phyloP scores from a whole-genome alignment of 2,888 invertebrate genomes.

The Calliscelio sp. region DNA sequence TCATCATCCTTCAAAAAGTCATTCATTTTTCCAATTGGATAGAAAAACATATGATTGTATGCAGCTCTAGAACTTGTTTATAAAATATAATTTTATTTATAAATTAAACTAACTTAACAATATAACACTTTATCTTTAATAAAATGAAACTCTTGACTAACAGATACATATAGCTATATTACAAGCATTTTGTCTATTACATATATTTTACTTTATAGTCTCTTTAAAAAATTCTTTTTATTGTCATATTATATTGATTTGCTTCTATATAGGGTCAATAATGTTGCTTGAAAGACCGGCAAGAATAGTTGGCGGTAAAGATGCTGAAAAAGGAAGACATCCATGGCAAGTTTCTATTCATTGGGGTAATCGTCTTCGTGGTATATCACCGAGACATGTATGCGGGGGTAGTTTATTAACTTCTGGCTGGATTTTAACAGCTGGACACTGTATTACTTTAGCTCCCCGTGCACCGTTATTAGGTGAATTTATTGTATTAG shows the following conservation, averaged over 20 bases:
- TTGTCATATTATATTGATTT: neutral
- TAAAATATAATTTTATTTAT: no score
- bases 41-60: no score
- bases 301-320: constrained; percentile 81
- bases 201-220: no score
- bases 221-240: neutral
- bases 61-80: no score
- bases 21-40: no score
- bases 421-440: constrained; percentile 86
- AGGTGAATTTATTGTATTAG: constrained; percentile 77
- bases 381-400: constrained; percentile 83
- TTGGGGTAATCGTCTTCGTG: constrained; percentile 78
- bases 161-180: no score
- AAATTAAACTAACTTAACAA: no score
- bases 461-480: constrained; percentile 71
- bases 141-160: no score
- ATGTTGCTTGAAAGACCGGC: constrained; percentile 79
- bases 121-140: no score
- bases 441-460: constrained; percentile 85
- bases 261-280: no score
- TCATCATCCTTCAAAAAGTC: no score
- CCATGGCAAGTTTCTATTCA: constrained; percentile 87
- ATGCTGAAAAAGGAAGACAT: constrained; percentile 85
- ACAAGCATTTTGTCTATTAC: no score
- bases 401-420: constrained; percentile 86